Conservation (phyloP, 2,113 vertebrate genomes). For the Perca fluviatilis region DNA sequence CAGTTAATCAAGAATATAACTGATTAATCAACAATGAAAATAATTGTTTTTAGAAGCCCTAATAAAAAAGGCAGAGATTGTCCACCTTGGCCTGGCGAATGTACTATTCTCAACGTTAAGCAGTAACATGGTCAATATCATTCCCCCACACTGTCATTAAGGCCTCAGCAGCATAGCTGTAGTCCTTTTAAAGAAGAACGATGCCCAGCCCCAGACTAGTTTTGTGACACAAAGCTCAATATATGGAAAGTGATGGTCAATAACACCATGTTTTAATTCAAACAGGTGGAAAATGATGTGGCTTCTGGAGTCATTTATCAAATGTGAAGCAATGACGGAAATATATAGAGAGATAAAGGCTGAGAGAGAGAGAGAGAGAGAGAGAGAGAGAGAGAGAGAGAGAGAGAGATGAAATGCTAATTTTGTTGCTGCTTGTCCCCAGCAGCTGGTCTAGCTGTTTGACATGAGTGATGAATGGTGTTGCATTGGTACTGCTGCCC, state of each 20-base stretch:
- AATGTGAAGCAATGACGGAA: conserved; percentile 49
- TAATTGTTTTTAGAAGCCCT: neutral
- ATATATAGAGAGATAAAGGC: conserved; percentile 67
- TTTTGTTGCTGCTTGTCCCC: conserved; percentile 86
- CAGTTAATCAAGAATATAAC: neutral
- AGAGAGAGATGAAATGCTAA: conserved; percentile 92
- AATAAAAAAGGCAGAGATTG: neutral
- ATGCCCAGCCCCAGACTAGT: neutral
- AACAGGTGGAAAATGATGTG: conserved; percentile 62
- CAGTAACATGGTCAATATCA: conserved; percentile 6
- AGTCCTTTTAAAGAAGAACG: conserved; percentile 12
- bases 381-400: conserved; percentile 58
- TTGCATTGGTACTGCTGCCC: conserved; percentile 93
- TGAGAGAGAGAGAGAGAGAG: conserved; percentile 77
- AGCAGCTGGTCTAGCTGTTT: conserved; percentile 93
- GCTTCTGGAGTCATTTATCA: conserved; percentile 63
- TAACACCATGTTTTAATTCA: conserved; percentile 53
- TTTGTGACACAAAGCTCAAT: conserved; percentile 44
- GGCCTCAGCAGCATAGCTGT: neutral
- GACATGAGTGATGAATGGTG: conserved; percentile 98
- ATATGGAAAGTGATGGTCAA: conserved; percentile 56
- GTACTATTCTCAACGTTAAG: neutral
- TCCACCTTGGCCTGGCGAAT: neutral
- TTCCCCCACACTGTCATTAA: conserved; percentile 16
- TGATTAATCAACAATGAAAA: neutral